Conservation (phyloP, 2,888 invertebrate species). For the Mechanitis messenoides region DNA sequence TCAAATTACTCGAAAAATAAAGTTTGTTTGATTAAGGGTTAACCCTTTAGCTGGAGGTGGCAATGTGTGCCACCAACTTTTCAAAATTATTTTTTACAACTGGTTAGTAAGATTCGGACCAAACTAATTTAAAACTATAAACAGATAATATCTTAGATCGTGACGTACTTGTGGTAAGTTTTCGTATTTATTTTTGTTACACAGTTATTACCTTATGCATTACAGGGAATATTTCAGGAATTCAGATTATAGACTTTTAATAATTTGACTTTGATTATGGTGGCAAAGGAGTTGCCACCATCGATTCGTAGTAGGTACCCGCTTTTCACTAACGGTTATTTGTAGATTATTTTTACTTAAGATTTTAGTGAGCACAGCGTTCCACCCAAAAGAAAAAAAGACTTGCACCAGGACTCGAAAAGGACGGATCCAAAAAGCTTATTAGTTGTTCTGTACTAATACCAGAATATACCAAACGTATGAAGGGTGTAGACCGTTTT, state of each 20-base stretch:
- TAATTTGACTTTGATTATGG: constrained; percentile 7
- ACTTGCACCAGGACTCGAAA: constrained; percentile 15
- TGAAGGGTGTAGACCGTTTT: constrained; percentile 20
- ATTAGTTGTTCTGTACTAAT: constrained; percentile 11
- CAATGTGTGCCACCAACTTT: too few species aligned
- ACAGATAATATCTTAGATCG: constrained; percentile 9
- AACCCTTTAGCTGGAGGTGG: too few species aligned
- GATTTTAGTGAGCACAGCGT: constrained; percentile 20
- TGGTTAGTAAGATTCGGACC: too few species aligned
- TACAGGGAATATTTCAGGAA: constrained; percentile 4
- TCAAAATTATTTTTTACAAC: too few species aligned
- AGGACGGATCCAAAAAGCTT: constrained; percentile 14
- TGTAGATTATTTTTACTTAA: constrained; percentile 14
- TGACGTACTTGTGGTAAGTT: constrained; percentile 10
- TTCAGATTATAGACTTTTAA: constrained; percentile 6
- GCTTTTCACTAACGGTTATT: constrained; percentile 14
- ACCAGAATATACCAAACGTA: constrained; percentile 17
- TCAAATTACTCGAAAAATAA: constrained; percentile 21
- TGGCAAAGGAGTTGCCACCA: constrained; percentile 12
- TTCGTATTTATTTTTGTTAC: constrained; percentile 11
- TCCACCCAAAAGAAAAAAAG: constrained; percentile 13
- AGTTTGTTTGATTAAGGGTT: constrained; percentile 23
- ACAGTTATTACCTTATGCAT: constrained; percentile 8
- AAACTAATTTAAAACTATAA: background rate
- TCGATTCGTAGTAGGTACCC: constrained; percentile 11